phyloP scores from a whole-genome alignment of 2,888 invertebrate genomes.

The Apamea monoglypha region DNA sequence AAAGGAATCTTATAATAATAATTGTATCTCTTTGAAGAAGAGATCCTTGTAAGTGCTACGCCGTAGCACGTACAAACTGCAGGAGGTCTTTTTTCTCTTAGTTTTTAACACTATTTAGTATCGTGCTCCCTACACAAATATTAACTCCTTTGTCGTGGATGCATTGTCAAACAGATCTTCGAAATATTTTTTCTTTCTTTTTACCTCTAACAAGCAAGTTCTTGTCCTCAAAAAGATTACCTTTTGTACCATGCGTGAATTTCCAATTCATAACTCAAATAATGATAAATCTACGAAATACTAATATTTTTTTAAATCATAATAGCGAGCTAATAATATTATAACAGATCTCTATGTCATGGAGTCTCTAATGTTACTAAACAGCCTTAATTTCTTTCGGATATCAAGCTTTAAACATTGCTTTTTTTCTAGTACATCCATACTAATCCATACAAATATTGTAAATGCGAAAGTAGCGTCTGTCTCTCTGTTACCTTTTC shows the following conservation, averaged over 20 bases:
- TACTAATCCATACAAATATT: no score
- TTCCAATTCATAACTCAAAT: neutral
- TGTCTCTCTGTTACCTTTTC: no score
- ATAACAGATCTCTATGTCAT: neutral
- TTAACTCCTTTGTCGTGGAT: neutral
- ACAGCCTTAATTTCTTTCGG: no score
- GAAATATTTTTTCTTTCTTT: neutral
- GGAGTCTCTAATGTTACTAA: no score
- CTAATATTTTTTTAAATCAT: no score
- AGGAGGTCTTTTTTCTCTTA: neutral
- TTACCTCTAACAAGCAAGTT: neutral
- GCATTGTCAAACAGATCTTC: neutral
- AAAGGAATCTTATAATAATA: neutral
- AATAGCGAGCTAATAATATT: no score
- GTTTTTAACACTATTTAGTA: neutral
- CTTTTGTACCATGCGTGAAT: neutral
- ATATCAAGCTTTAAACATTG: no score
- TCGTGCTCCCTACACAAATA: neutral
- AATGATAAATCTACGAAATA: neutral
- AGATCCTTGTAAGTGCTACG: neutral
- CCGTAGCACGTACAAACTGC: neutral
- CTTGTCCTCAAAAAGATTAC: no score
- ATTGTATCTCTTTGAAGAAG: neutral
- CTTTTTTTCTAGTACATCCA: no score
- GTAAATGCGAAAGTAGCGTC: no score